Base-by-base conservation (phyloP, 2,113 vertebrate species). In the Butastur rufipennis region DNA sequence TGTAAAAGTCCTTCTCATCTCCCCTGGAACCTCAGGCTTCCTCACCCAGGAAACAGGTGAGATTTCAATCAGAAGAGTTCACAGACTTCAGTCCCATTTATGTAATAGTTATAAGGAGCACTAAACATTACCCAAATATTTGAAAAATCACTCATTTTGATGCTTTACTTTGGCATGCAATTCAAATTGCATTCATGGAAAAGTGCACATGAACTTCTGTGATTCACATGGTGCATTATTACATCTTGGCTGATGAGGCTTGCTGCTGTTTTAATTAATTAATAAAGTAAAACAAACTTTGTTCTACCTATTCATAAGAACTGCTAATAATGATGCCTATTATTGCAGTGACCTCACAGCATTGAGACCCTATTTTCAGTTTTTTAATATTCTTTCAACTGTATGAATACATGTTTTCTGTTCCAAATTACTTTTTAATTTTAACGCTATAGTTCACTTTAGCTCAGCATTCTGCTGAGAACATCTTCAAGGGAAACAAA, bases 1-100 rank as follows among this genome's bases (percentile, higher is more conserved):
- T 86, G 95, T 90, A 93, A 23, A 48, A 96, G 95, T 88, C 95
- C 94, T 86, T 42, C 97, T 96, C 86, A 42, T 81, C 92, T 83
- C 95, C 94, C 89, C 95, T n/a, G 81, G 43, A 97, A 95, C 87
- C 82, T 80, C 97, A 36, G 65, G 81, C 74, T 95, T 50, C 92
- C 68, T 86, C 75, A 8, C 58, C 65, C 8, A 48, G 65, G 80
- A 86, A 86, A 92, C n/a, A 23, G 40, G 62, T 79, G 79, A 31
- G 23, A 48, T 7, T 84, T 52, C 77, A 56, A 27, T 34, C 71
- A 18, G 16, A 29, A 5, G 13, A 73, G 70, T 32, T 63, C 32
- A 26, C 21, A 10, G 8, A 88, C 62, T 12, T 17, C 32, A 13
- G 23, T 55, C n/a, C 40, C 71, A 47, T 84, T 59, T 4, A 13